Evolutionary conservation across 1,140 invertebrate genomes (phyloP).

Genomic region (Sarcophaga bullata): DNA sequence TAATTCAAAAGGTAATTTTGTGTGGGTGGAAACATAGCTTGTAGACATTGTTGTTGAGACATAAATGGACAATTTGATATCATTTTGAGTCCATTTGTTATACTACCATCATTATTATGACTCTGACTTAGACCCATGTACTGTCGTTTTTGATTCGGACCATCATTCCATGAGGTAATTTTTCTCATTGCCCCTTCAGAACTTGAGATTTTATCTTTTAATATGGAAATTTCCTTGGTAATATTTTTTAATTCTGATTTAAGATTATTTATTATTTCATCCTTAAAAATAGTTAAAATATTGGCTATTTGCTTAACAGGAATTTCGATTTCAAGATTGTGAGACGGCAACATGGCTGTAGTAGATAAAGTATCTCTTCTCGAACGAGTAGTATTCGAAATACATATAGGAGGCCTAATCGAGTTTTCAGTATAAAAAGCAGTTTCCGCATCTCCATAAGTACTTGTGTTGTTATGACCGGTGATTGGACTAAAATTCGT

Average conservation of each 20-base stretch:
- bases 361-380: constrained; percentile 36
- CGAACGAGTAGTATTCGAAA: constrained; percentile 30
- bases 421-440: constrained; percentile 49
- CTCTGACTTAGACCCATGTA: constrained; percentile 5
- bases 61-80: constrained; percentile 42
- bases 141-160: constrained; percentile 65
- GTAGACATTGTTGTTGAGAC: constrained; percentile 45
- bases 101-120: neutral
- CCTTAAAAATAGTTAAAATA: constrained; percentile 67
- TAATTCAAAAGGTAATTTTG: constrained; percentile 53
- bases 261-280: constrained; percentile 68
- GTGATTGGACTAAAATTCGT: constrained; percentile 29
- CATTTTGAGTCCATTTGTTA: neutral
- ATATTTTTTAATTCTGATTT: constrained; percentile 67
- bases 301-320: constrained; percentile 68
- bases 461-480: constrained; percentile 60
- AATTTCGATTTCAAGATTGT: constrained; percentile 52
- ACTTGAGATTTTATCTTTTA: constrained; percentile 71
- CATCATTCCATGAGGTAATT: constrained; percentile 63
- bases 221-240: constrained; percentile 72
- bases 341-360: constrained; percentile 4
- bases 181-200: constrained; percentile 68
- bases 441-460: constrained; percentile 61
- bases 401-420: neutral
- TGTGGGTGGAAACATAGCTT: constrained; percentile 48